Base-by-base conservation (phyloP, 2,797 vertebrate genomes). In the Trachurus trachurus region DNA sequence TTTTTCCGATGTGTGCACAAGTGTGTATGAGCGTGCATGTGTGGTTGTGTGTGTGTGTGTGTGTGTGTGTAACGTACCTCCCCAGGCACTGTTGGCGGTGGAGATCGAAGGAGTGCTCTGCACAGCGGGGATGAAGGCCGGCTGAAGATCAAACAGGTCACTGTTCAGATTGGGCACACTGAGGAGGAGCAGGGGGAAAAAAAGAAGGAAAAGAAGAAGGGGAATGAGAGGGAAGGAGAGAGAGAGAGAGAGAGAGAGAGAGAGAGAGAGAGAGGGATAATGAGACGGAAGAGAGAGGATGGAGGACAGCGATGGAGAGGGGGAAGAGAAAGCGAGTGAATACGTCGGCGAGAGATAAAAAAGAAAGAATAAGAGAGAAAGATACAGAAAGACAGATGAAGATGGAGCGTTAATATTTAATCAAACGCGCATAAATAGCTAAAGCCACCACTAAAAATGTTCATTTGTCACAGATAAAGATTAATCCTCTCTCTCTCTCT, bases 131-230 rank as follows among this genome's bases (percentile, higher is more conserved):
- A 97, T 95, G 94, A 97, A 97, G 37, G 96, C 89, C 78, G 95
- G 96, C 91, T 98, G 97, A 68, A 98, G 94, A 91, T 98, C 97
- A 94, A 98, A 98, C 89, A 98, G 95, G 95, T 97, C 96, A 78
- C 94, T 97, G 92, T 95, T 97, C 89, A 97, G 94, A 88, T 96
- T 96, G 92, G 96, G 95, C 86, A 96, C 92, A 75, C 96, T 96
- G 92, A 15, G 45, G 74, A 60, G 57, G 7, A 6, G 15, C 47
- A 26, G 26, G 26, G 26, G 26, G 26, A 26, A 61, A 26, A 22
- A 13, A 0, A 21, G 22, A 45, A 47, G 2, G 5, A 42, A 5
- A 5, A n/a, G 17, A 47, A 21, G 22, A 29, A n/a, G 17, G 16
- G 17, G 16, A 45, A 45, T 16, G 13, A 21, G n/a, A 45, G 37